These are phyloP conservation scores for Lucilia cuprina DNA, from an alignment of 1,140 invertebrate genomes.

Conservation along the genomic window DNA sequence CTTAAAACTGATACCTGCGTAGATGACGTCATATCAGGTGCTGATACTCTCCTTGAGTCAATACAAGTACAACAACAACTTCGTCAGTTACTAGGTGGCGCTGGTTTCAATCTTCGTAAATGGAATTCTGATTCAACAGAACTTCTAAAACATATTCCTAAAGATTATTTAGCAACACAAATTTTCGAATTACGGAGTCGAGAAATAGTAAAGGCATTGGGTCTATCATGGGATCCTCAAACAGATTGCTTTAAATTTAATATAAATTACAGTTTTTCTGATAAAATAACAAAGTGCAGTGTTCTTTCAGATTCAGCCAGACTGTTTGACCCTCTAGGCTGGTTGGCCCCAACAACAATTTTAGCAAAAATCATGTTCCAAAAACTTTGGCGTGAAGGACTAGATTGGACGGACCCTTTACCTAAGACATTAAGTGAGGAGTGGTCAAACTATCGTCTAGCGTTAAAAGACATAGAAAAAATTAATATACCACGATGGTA, in stretches of 20 bases:
- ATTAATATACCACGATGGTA: neutral
- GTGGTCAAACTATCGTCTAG: neutral
- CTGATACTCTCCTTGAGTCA: neutral
- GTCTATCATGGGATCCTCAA: conserved; percentile 3
- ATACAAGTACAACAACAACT: conserved; percentile 10
- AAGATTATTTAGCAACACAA: neutral
- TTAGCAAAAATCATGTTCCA: conserved; percentile 62
- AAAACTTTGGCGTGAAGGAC: conserved; percentile 23
- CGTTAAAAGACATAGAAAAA: neutral
- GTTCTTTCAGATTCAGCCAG: conserved; percentile 49
- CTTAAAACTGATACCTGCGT: neutral
- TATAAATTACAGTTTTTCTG: no score
- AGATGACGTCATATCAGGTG: neutral
- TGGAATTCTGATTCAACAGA: neutral
- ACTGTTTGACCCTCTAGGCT: conserved; percentile 57
- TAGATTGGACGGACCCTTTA: conserved; percentile 7
- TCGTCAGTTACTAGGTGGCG: neutral
- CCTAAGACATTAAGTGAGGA: neutral
- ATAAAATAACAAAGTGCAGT: no score
- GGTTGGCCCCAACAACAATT: conserved; percentile 56
- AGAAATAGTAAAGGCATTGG: neutral
- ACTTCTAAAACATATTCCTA: neutral
- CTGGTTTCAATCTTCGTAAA: neutral
- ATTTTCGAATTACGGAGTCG: no score
- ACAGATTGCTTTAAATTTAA: neutral